These are phyloP conservation scores for Drosophila tripunctata DNA, from an alignment of 2,888 invertebrate genomes.

Conservation along the genomic window DNA sequence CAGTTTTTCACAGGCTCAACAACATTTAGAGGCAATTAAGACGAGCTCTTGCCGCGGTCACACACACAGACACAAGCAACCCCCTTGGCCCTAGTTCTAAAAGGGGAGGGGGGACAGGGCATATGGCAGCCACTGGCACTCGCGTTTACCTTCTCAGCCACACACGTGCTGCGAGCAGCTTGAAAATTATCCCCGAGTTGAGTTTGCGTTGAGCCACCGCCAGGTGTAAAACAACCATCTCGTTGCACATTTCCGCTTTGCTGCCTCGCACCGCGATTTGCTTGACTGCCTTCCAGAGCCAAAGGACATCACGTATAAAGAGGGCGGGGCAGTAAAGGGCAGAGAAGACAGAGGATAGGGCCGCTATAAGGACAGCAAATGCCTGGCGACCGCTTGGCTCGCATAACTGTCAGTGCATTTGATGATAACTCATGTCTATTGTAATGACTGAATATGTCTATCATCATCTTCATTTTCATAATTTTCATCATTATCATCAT, in stretches of 20 bases:
- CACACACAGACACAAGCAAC: slow-evolving; percentile 16
- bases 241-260: slow-evolving; percentile 66
- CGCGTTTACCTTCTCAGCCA: slow-evolving; percentile 28
- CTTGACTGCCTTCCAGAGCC: slow-evolving; percentile 50
- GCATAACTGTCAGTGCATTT: slow-evolving; percentile 38
- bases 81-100: slow-evolving; percentile 5
- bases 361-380: slow-evolving; percentile 37
- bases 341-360: slow-evolving; percentile 1
- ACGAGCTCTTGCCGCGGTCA: slow-evolving; percentile 37
- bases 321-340: not conserved
- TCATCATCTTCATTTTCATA: no score
- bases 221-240: slow-evolving; percentile 69
- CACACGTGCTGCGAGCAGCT: slow-evolving; percentile 53
- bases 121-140: slow-evolving; percentile 40
- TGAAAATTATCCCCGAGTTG: slow-evolving; percentile 51
- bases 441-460: slow-evolving; percentile 36
- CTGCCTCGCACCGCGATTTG: slow-evolving; percentile 57
- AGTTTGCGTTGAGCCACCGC: slow-evolving; percentile 12
- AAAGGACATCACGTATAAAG: not conserved
- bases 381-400: slow-evolving; percentile 34
- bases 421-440: slow-evolving; percentile 37
- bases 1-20: slow-evolving; percentile 30
- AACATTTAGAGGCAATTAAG: slow-evolving; percentile 73
- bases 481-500: not conserved
- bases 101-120: not conserved